A percentile compares a stretch with the other conserved stretches of the same genome.
Conservation (phyloP, 2,113 vertebrate species). For the Hiodon tergisus region DNA sequence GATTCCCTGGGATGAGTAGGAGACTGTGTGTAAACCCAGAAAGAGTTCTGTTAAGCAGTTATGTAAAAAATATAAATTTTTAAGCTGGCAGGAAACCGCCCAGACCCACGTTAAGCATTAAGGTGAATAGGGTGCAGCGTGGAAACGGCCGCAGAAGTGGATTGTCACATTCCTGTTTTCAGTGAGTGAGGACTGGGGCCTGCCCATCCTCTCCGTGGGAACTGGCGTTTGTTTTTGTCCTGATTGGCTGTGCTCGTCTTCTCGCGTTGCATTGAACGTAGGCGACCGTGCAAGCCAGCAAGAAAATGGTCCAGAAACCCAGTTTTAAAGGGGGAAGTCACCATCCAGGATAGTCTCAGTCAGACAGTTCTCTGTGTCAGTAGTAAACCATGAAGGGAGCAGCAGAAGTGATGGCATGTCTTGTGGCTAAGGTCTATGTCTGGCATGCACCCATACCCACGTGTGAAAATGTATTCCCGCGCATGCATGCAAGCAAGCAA, state of each 20-base stretch:
- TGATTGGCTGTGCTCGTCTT: too few species aligned
- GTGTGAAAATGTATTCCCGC: too few species aligned
- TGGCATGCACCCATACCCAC: too few species aligned
- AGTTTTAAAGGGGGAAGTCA: constrained; percentile 31
- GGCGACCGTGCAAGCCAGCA: too few species aligned
- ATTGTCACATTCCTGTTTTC: constrained; percentile 6
- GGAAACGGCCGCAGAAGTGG: too few species aligned
- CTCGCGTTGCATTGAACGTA: background rate
- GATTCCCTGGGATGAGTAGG: constrained; percentile 3
- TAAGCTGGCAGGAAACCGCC: too few species aligned
- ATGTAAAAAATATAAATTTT: too few species aligned
- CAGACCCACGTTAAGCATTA: too few species aligned
- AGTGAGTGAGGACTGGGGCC: background rate
- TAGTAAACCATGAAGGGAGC: background rate
- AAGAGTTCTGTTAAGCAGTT: background rate
- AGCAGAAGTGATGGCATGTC: constrained; percentile 16
- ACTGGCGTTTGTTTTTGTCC: background rate
- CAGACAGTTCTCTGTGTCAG: constrained; percentile 23
- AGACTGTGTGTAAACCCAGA: background rate
- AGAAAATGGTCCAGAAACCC: too few species aligned
- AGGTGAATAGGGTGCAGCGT: too few species aligned
- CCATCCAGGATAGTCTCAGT: constrained; percentile 27
- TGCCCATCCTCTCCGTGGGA: background rate
- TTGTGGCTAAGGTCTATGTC: background rate
- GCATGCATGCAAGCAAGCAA: too few species aligned